phyloP scores from a whole-genome alignment of 1,140 invertebrate genomes.

The Ctenoplectra terminalis region DNA sequence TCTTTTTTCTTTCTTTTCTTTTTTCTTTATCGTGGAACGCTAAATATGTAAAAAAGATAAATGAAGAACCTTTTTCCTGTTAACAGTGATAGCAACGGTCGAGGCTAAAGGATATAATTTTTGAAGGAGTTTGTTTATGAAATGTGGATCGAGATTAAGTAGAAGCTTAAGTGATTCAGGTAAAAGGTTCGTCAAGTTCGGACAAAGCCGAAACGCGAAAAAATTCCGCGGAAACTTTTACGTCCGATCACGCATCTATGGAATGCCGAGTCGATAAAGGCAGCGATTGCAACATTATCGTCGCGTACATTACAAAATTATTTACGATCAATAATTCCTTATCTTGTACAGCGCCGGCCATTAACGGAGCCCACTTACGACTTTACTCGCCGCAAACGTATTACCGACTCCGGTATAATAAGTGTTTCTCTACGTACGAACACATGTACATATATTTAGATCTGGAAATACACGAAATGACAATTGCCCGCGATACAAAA shows the following conservation, averaged over 20 bases:
- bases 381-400: constrained; percentile 47
- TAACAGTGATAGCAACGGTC: too few species aligned
- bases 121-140: neutral
- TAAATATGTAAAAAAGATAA: too few species aligned
- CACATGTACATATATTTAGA: constrained; percentile 15
- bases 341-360: constrained; percentile 61
- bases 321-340: constrained; percentile 71
- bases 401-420: constrained; percentile 32
- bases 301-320: constrained; percentile 67
- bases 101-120: neutral
- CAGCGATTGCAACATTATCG: constrained; percentile 67
- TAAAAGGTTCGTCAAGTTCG: neutral
- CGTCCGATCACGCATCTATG: constrained; percentile 56
- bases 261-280: constrained; percentile 60
- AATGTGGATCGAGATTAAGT: neutral
- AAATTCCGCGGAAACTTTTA: constrained; percentile 33
- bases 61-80: too few species aligned
- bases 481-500: constrained; percentile 21
- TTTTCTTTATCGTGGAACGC: too few species aligned
- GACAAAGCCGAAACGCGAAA: neutral
- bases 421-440: constrained; percentile 27
- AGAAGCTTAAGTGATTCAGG: too few species aligned
- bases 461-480: constrained; percentile 5
- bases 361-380: constrained; percentile 65
- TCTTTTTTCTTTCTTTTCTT: too few species aligned